Base-by-base conservation (phyloP, 2,113 vertebrate genomes). In the Lanius ludovicianus region DNA sequence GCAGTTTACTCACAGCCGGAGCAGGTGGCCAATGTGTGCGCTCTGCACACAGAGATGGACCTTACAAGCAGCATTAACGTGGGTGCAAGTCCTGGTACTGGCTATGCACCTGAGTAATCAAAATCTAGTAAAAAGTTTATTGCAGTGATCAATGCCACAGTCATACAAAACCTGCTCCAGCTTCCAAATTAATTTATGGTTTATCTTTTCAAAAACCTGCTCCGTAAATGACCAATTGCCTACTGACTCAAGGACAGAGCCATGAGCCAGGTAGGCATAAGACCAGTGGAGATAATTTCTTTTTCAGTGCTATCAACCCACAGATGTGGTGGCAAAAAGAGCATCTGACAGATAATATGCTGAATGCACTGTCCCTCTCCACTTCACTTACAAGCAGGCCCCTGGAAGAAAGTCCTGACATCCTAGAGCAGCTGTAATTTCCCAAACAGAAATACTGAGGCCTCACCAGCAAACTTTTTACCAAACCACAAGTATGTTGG, bases 1-100 rank as follows among this genome's bases (percentile, higher is more conserved):
- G 47, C 13, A 33, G 33, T 41, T 78, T 31, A 49, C 33, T 84
- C 42, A 65, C 37, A 80, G 47, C 33, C 19, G 2, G 14, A 74
- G 63, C 0, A 0, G 25, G 64, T 1, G 2, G 68, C 31, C 71
- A 73, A 27, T 0, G 0, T 3, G 15, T 49, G 56, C 6, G 22
- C 23, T 42, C 50, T 33, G 37, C n/a, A 33, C n/a, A 30, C 19
- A 84, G 49, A 35, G 21, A 30, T 1, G 27, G 35, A 88, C 28
- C 31, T 71, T 42, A 57, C 17, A 57, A 67, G 63, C 37, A 80
- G 42, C 47, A n/a, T 6, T 21, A 15, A 67, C 1, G 2, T 15
- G 41, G 31, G 31, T 22, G 6, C 5, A 44, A 70, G 23, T 74
- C 35, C 31, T 44, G 44, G 8, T 39, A 23, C 10, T 21, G 44